These are phyloP conservation scores for Pterobdella sp. DNA, from an alignment of 2,888 invertebrate species.

Conservation along the genomic window DNA sequence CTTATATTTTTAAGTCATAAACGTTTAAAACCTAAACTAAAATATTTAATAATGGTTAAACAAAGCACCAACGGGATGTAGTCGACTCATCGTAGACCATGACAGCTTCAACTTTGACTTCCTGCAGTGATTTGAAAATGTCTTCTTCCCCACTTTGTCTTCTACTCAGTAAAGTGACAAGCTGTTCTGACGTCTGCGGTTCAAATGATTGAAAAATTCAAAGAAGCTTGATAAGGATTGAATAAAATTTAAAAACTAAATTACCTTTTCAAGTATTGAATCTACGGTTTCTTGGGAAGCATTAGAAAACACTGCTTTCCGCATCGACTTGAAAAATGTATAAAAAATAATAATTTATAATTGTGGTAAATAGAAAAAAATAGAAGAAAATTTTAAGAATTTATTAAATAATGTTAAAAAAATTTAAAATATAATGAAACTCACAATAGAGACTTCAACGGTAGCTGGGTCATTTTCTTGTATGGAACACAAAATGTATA, in stretches of 20 bases:
- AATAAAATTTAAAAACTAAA: neutral
- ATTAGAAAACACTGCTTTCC: neutral
- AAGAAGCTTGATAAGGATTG: neutral
- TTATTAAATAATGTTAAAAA: slow-evolving; percentile 5
- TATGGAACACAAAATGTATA: slow-evolving; percentile 75
- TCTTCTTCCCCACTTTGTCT: slow-evolving; percentile 56
- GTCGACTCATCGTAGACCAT: slow-evolving; percentile 57
- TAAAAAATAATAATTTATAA: too few relatives aligned
- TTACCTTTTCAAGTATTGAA: slow-evolving; percentile 48
- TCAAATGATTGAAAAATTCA: neutral
- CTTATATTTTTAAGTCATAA: too few relatives aligned
- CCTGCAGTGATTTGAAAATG: slow-evolving; percentile 64
- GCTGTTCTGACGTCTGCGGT: slow-evolving; percentile 44
- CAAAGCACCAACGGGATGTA: neutral
- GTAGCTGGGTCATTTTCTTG: slow-evolving; percentile 72
- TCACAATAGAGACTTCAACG: slow-evolving; percentile 75
- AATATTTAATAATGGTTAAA: neutral
- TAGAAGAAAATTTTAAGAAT: neutral
- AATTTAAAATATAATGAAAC: slow-evolving; percentile 40
- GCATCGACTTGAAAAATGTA: too few relatives aligned
- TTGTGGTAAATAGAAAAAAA: neutral
- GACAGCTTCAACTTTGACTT: slow-evolving; percentile 70
- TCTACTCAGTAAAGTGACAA: slow-evolving; percentile 62
- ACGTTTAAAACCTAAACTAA: too few relatives aligned
- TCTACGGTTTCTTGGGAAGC: neutral